Base-by-base conservation (phyloP, 1,140 invertebrate genomes). In the Triops longicaudatus region DNA sequence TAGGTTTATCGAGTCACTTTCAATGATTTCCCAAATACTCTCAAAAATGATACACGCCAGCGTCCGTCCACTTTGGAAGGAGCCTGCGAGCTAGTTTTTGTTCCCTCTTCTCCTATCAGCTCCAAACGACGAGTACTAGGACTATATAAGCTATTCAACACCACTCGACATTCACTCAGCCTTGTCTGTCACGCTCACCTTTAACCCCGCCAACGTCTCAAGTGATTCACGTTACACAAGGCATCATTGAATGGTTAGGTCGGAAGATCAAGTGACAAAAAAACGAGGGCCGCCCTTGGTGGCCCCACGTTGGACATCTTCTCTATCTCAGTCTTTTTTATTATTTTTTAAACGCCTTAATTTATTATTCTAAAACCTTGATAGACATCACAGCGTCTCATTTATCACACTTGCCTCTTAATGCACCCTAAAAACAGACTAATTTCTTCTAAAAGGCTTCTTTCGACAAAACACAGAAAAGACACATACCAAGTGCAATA, bases 1-100 rank as follows among this genome's bases (percentile, higher is more conserved):
- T 78, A 78, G 73, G 71, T 41, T 3, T 77, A 79, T n/a, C 77
- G 73, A 5, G 43, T 79, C 10, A 73, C 78, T 37, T 43, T 42
- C 26, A n/a, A 63, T 11, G 44, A 78, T 7, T 79, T 78, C 75
- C 42, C 74, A 17, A 73, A 74, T 4, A 28, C 14, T 14, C 50
- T 63, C 50, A 63, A 63, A 17, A 17, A 6, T 63, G 50, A 63
- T 17, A 63, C 14, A 63, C 22, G 17, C 14, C 50, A 63, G 50
- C 43, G 17, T 44, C 43, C 43, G 17, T 63, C 50, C 50, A 63
- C 17, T 22, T 63, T 22, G 17, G 6, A 63, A 63, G 17, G 50
- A 63, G 50, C 14, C 50, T 63, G 22, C 17, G 17, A n/a, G 50
- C 50, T 5, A 9, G 22, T 3, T 63, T 63, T 63, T 10, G 50